phyloP scores from a whole-genome alignment of 2,797 vertebrate genomes.

The Odontamblyopus rebecca region DNA sequence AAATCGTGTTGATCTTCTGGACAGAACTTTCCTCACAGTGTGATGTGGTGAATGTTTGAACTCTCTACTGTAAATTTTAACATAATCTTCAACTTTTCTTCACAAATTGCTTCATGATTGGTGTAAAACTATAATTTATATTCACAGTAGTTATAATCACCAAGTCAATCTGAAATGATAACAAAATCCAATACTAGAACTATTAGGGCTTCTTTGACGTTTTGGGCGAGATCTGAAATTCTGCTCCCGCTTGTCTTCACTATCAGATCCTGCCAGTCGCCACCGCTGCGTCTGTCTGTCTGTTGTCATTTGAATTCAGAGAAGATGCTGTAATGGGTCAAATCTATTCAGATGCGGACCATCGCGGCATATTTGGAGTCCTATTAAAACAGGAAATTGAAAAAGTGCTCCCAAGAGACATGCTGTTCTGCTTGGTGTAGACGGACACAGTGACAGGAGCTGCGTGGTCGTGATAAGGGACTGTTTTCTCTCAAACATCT shows the following conservation, averaged over 20 bases:
- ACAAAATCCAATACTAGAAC: too few relatives aligned
- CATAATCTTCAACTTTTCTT: too few relatives aligned
- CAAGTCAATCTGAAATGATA: too few relatives aligned
- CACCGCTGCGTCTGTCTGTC: constrained; percentile 35
- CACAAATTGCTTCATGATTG: too few relatives aligned
- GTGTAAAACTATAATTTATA: too few relatives aligned
- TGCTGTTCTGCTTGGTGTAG: constrained; percentile 89
- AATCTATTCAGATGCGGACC: constrained; percentile 95
- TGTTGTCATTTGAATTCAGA: constrained; percentile 87
- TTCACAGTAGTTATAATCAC: too few relatives aligned
- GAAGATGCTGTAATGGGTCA: constrained; percentile 91
- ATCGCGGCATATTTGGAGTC: constrained; percentile 94
- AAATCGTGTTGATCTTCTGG: too few relatives aligned
- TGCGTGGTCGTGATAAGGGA: constrained; percentile 71
- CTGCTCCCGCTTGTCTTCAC: constrained; percentile 46
- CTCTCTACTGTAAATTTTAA: too few relatives aligned
- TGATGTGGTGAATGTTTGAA: too few relatives aligned
- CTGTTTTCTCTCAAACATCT: constrained; percentile 47
- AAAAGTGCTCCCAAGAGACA: constrained; percentile 94
- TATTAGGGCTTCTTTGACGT: constrained; percentile 28
- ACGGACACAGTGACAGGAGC: constrained; percentile 72
- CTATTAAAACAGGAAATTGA: constrained; percentile 95
- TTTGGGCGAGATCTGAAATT: constrained; percentile 61
- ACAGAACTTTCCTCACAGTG: too few relatives aligned
- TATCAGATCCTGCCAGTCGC: constrained; percentile 64